Base-by-base conservation (phyloP, 2,797 vertebrate genomes). In the Dromococcyx pavoninus region DNA sequence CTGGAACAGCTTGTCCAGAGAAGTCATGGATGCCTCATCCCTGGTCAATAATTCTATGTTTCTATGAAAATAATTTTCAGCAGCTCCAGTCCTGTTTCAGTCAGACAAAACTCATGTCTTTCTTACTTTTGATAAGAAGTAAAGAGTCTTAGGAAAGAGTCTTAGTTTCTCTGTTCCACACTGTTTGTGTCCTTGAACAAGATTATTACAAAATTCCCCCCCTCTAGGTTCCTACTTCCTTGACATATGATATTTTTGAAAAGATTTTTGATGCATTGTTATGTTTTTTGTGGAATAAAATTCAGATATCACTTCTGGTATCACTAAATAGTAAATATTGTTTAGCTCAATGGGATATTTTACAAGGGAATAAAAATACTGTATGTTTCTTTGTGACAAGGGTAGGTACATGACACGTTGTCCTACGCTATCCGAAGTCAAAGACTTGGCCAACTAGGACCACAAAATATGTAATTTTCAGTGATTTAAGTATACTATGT, bases 161-260 rank as follows among this genome's bases (percentile, higher is more conserved):
- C 33, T 82, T 71, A 56, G 35, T 65, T 90, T 82, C n/a, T 85
- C 64, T 88, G 50, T 32, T 95, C 46, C 91, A 78, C 57, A 75
- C 44, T n/a, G 64, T 13, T 91, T 78, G 16, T 86, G 48, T 27
- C 39, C 27, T 71, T 85, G 41, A 56, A 46, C 6, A 65, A 39
- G 23, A 58, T 79, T 67, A 46, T 60, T 17, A n/a, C 12, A 7
- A 71, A 48, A 77, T 10, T 13, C 9, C 0, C 0, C 8, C 13
- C 15, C 7, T 4, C 10, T 11, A 21, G 17, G 86, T 92, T 74
- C 17, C 11, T 53, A 19, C 22, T 72, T 73, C 6, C 8, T 81
- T 5, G 1, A 51, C 11, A 5, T 41, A 50, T 1, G 27, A 12
- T 77, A 58, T 75, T 86, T 62, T 65, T 30, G 28, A 81, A 53